Conservation (phyloP, 1,140 invertebrate species). For the Trachelipus rathkii region DNA sequence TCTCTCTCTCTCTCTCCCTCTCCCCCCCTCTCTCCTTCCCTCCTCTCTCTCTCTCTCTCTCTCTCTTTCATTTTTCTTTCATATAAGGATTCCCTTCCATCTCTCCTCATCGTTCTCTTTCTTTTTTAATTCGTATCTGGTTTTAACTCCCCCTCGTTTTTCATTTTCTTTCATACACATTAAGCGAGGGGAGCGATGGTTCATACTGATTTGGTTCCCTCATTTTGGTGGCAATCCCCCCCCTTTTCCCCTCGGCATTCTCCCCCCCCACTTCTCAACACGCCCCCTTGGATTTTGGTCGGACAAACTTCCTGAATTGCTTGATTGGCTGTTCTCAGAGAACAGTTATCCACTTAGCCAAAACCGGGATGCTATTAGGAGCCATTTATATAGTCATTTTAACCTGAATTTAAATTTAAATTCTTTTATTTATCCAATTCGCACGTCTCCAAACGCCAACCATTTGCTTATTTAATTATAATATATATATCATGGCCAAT, state of each 20-base stretch:
- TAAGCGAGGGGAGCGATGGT: background rate
- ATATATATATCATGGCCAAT: too few species aligned
- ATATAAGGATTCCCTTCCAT: background rate
- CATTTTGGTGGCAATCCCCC: background rate
- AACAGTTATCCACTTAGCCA: background rate
- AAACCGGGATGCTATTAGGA: background rate
- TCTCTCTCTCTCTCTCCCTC: constrained; percentile 7
- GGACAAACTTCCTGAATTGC: background rate
- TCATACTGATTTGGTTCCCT: constrained; percentile 8
- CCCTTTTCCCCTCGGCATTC: too few species aligned
- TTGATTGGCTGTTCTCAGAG: constrained; percentile 10
- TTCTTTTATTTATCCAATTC: background rate
- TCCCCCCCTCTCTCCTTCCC: background rate
- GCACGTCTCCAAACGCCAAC: background rate
- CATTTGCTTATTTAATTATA: too few species aligned
- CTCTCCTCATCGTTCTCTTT: background rate
- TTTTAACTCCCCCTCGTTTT: background rate
- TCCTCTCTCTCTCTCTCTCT: background rate
- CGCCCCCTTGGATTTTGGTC: background rate
- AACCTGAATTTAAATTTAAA: constrained; percentile 1
- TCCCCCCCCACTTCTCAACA: background rate
- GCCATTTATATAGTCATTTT: constrained; percentile 3
- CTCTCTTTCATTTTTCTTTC: background rate
- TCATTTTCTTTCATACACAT: background rate
- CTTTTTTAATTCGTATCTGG: background rate